Conservation (phyloP, 2,888 invertebrate genomes). For the Aphidoletes aphidimyza region DNA sequence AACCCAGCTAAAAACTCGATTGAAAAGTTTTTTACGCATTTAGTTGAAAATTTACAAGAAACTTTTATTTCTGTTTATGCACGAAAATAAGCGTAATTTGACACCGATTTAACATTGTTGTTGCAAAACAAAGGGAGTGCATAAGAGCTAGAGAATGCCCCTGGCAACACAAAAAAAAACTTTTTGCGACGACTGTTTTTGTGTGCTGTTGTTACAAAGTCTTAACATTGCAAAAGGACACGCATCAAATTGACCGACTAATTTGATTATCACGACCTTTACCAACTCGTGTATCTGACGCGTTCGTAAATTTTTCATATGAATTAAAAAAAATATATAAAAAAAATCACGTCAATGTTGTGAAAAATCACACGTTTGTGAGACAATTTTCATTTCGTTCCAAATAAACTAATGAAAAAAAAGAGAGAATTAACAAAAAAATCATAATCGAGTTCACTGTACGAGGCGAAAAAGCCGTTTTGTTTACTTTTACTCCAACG, state of each 20-base stretch:
- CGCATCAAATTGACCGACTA: slow-evolving; percentile 28
- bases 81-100: slow-evolving; percentile 3
- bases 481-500: too few species aligned
- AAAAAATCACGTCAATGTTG: neutral
- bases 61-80: slow-evolving; percentile 26
- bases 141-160: too few species aligned
- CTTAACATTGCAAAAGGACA: neutral
- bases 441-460: neutral
- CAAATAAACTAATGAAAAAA: neutral
- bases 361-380: neutral
- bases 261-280: slow-evolving; percentile 30
- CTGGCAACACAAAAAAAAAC: too few species aligned
- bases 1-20: neutral
- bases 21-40: slow-evolving; percentile 17
- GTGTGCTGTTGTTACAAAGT: neutral
- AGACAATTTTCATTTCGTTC: neutral
- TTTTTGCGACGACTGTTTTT: neutral
- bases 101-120: slow-evolving; percentile 4
- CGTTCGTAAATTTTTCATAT: neutral
- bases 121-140: neutral
- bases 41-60: neutral
- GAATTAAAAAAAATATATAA: neutral
- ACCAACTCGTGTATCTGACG: neutral
- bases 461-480: too few species aligned
- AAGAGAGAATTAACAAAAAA: neutral